Percentiles rank a stretch among this genome's conserved stretches.
These are phyloP conservation scores for Rhagium mordax DNA, from an alignment of 2,888 invertebrate genomes.

Conservation along the genomic window DNA sequence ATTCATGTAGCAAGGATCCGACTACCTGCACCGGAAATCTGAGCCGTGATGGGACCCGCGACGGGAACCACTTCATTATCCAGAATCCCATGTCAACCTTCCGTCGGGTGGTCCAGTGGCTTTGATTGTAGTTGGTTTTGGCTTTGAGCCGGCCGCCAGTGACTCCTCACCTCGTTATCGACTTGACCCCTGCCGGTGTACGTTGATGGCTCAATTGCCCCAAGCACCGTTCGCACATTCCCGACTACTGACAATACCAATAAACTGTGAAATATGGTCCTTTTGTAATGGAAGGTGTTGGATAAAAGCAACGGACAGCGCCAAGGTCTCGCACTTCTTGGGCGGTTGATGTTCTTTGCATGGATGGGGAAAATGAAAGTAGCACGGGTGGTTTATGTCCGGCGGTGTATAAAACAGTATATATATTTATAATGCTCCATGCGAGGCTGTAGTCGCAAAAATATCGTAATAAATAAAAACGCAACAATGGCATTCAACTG, in stretches of 20 bases:
- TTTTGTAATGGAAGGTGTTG: constrained; percentile 55
- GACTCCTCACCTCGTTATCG: constrained; percentile 66
- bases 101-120: constrained; percentile 55
- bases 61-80: constrained; percentile 65
- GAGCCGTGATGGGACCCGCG: constrained; percentile 47
- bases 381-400: constrained; percentile 10
- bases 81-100: constrained; percentile 64
- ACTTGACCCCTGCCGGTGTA: constrained; percentile 56
- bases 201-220: constrained; percentile 66
- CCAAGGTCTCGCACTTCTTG: constrained; percentile 54
- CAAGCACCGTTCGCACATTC: constrained; percentile 58
- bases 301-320: constrained; percentile 46
- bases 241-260: constrained; percentile 57
- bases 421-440: neutral
- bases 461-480: neutral
- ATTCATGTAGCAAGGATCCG: constrained; percentile 6
- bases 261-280: constrained; percentile 62
- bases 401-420: neutral
- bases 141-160: constrained; percentile 51
- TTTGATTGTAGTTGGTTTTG: constrained; percentile 31
- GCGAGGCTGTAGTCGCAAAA: neutral
- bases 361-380: constrained; percentile 20
- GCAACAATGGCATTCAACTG: neutral
- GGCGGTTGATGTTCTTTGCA: constrained; percentile 43
- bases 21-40: constrained; percentile 53